Base-by-base conservation (phyloP, 2,888 invertebrate species). In the Drosophila siamana region DNA sequence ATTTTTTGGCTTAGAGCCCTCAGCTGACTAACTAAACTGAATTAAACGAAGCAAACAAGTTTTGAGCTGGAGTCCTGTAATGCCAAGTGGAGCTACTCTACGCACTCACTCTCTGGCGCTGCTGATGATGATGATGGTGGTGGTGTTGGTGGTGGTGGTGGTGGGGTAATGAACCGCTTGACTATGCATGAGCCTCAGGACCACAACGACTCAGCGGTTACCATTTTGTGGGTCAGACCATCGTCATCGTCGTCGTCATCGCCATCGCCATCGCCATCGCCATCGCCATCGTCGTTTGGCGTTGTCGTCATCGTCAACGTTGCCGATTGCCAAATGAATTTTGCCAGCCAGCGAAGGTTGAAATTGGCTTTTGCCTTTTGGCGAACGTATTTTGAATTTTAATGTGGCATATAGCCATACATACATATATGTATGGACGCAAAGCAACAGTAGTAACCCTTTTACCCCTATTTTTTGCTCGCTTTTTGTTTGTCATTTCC, bases 301-400 rank as follows among this genome's bases (percentile, higher is more conserved):
- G 52, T 22, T 24, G 41, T 19, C 48, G 33, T 30, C 33, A 46
- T 36, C 30, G 33, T 36, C 16, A 44, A 8, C 33, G 55, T 30
- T 46, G 76, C 70, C 72, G 83, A 82, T 86, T 80, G 83, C 65
- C 86, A 83, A 86, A 84, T 86, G 84, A 84, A 74, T 84, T 86
- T 74, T 64, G 72, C 72, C 84, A 86, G 69, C 63, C 84, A 83
- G 81, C 78, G 75, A 68, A 83, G 81, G 84, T 83, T 83, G 82
- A 83, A 83, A 82, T 82, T 83, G 86, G 82, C 82, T 86, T 80
- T 74, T 86, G 86, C 78, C 84, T 83, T 80, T 82, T 69, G 84
- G 78, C 73, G 63, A 74, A 83, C 84, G 84, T 80, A 83, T 84
- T 86, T 86, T 84, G 82, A 83, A 83, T 83, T 86, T 84, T 80